Evolutionary conservation across 2,113 vertebrate species (phyloP).

Genomic region (Nothobranchius furzeri): DNA sequence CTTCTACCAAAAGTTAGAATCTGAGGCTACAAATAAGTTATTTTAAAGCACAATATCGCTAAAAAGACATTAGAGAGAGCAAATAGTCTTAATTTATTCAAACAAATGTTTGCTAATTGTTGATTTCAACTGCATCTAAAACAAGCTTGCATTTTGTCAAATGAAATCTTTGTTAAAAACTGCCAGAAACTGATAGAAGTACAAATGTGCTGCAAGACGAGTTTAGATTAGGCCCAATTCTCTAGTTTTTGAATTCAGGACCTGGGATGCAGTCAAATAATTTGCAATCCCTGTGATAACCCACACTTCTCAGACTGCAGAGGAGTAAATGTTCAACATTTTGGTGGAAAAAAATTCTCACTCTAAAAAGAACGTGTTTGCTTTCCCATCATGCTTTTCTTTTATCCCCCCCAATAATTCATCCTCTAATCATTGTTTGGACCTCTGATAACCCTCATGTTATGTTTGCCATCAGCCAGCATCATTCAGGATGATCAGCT

Average conservation of each 20-base stretch:
- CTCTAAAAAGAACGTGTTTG: not conserved
- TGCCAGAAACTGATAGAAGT: no score
- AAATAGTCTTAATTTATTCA: no score
- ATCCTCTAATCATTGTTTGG: slow-evolving; percentile 11
- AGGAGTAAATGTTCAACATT: not conserved
- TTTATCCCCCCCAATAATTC: slow-evolving; percentile 1
- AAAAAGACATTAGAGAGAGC: no score
- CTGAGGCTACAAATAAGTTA: no score
- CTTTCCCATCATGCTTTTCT: slow-evolving; percentile 3
- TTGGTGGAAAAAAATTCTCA: not conserved
- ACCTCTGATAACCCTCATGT: slow-evolving; percentile 3
- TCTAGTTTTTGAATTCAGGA: no score
- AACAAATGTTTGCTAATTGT: no score
- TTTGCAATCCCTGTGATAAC: not conserved
- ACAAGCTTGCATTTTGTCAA: no score
- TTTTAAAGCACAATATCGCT: no score
- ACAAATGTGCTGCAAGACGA: no score
- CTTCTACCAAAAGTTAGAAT: slow-evolving; percentile 3
- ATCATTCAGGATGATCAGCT: slow-evolving; percentile 23
- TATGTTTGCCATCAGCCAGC: slow-evolving; percentile 21
- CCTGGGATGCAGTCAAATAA: not conserved
- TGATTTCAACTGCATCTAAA: no score
- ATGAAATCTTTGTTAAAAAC: no score
- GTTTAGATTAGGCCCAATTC: not conserved
- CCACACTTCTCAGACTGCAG: not conserved